These are phyloP conservation scores for Pterostichus madidus DNA, from an alignment of 2,888 invertebrate genomes.

Conservation along the genomic window DNA sequence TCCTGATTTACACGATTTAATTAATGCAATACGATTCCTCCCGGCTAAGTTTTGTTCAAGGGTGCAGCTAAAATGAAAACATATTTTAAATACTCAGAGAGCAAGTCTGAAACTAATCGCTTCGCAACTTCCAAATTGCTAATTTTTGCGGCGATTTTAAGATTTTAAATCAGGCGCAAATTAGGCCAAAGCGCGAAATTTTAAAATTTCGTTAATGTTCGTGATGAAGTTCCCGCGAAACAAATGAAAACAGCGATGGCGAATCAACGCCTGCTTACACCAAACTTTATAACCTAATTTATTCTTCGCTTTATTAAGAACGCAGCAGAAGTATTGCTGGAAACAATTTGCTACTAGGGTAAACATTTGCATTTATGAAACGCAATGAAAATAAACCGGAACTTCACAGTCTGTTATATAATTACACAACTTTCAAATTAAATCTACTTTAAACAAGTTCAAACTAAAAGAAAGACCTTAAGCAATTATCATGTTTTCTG, in stretches of 20 bases:
- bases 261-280: slow-evolving; percentile 43
- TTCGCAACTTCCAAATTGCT: background rate
- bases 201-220: slow-evolving; percentile 53
- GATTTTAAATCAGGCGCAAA: background rate
- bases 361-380: slow-evolving; percentile 52
- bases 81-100: too few relatives aligned
- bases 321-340: slow-evolving; percentile 13
- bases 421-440: slow-evolving; percentile 43
- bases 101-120: too few relatives aligned
- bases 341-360: slow-evolving; percentile 37
- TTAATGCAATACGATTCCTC: too few relatives aligned
- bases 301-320: slow-evolving; percentile 26
- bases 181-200: background rate
- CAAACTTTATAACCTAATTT: slow-evolving; percentile 59
- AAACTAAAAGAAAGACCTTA: too few relatives aligned
- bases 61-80: too few relatives aligned
- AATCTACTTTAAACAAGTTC: too few relatives aligned
- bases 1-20: too few relatives aligned
- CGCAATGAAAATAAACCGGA: slow-evolving; percentile 15
- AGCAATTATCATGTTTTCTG: too few relatives aligned
- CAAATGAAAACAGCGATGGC: slow-evolving; percentile 57
- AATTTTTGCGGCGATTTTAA: background rate
- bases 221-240: slow-evolving; percentile 29
- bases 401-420: slow-evolving; percentile 15
- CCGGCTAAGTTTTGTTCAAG: too few relatives aligned